Evolutionary conservation across 2,113 vertebrate species (phyloP), one percentile per base, ranked within the genome.

Genomic region (Puma concolor): DNA sequence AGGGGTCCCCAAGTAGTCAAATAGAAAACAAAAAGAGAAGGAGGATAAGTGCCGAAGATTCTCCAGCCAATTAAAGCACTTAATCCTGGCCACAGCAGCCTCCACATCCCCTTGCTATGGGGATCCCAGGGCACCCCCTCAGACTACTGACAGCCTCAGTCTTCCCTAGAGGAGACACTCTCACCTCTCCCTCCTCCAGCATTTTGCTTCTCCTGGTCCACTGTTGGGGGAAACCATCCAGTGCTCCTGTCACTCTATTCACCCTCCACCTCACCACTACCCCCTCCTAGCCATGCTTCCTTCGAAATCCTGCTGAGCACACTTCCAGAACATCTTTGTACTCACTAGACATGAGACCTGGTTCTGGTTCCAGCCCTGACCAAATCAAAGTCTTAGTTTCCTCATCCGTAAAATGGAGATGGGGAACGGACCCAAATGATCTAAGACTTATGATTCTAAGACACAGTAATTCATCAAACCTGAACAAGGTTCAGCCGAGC

Each of bases 331-430:
- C 0, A 16, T 86, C 74, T 57, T 41, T 72, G 81, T 66, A 19
- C 12, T 67, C 23, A 91, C 23, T 23, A 69, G 33, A 69, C 5
- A 25, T 25, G 71, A 91, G 16, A 85, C 21, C 15, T 38, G 33
- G 52, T 36, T 94, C 80, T 94, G 41, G 8, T 15, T 81, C 52
- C 36, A 79, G 67, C 52, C 82, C 84, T 86, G 31, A 38, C 52
- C 82, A 96, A 66, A 90, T 88, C 67, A 91, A 94, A 88, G 63
- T 54, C 38, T 96, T 52, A 72, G 36, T 86, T 91, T 92, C 74
- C 36, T 89, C 88, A 83, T 74, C 71, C 80, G 4, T 92, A 86
- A 94, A 88, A 94, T 50, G 11, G 57, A 27, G 15, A 29, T 4
- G n/a, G 2, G 0, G 31, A 79, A 96, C 17, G 31, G 41, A 88